These are phyloP conservation scores for Sturmia bella DNA, from an alignment of 2,888 invertebrate species.

Conservation along the genomic window DNA sequence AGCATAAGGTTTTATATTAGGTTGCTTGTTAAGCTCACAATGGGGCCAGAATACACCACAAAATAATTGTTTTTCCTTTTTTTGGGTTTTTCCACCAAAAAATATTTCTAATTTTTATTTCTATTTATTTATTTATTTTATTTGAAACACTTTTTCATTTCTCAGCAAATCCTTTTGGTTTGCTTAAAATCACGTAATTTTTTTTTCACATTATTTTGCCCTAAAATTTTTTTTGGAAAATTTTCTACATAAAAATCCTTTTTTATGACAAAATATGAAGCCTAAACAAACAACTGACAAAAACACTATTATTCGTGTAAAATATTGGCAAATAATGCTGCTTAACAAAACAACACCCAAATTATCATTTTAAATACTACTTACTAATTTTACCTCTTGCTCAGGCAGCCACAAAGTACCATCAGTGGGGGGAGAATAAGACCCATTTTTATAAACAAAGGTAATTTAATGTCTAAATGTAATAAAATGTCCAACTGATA, in stretches of 20 bases:
- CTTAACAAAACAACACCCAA: slow-evolving; percentile 45
- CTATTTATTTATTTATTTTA: too few species aligned
- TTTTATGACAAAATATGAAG: neutral
- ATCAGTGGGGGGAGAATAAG: too few species aligned
- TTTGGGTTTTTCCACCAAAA: too few species aligned
- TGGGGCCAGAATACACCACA: too few species aligned
- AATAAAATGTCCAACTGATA: slow-evolving; percentile 51
- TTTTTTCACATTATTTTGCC: neutral
- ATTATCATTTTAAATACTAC: slow-evolving; percentile 54
- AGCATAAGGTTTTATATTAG: too few species aligned
- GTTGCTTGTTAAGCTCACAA: too few species aligned
- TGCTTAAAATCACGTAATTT: slow-evolving; percentile 32
- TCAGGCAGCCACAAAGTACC: neutral
- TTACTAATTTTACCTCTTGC: slow-evolving; percentile 34
- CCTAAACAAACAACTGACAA: slow-evolving; percentile 35
- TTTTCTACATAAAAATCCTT: neutral
- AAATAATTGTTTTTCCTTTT: too few species aligned
- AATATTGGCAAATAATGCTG: slow-evolving; percentile 41
- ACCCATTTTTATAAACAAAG: too few species aligned
- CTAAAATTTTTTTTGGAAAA: neutral
- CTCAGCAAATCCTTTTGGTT: neutral
- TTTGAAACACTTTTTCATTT: too few species aligned
- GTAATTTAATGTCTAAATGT: neutral
- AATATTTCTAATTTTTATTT: too few species aligned
- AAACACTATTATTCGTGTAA: neutral